Evolutionary conservation across 1,140 invertebrate species (phyloP).

Genomic region (Saxidomus purpurata): DNA sequence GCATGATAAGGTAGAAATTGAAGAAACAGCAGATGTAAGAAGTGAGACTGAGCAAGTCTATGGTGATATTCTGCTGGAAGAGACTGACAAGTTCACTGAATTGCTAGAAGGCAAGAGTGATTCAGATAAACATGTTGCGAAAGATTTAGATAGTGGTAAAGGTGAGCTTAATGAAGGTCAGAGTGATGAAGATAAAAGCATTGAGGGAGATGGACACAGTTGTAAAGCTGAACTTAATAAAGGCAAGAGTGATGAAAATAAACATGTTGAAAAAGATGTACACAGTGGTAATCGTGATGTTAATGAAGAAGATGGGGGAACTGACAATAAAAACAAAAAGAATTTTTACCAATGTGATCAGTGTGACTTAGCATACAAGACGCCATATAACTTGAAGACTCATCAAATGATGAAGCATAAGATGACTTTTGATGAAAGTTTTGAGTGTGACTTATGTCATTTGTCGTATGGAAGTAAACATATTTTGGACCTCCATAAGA

Average conservation of each 20-base stretch:
- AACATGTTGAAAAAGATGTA: background rate
- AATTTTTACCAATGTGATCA: background rate
- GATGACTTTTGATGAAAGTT: constrained; percentile 2
- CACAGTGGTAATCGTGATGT: background rate
- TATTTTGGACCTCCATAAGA: constrained; percentile 14
- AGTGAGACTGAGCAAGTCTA: background rate
- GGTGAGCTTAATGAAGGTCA: background rate
- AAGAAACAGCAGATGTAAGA: background rate
- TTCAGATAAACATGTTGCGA: background rate
- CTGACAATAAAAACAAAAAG: background rate
- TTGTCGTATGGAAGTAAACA: background rate
- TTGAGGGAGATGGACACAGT: background rate
- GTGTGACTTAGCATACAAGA: constrained; percentile 18
- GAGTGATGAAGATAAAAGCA: background rate
- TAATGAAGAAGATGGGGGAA: background rate
- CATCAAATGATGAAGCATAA: constrained; percentile 1
- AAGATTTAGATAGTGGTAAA: background rate
- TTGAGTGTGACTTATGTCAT: constrained; percentile 1
- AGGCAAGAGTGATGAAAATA: background rate
- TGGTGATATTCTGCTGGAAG: background rate
- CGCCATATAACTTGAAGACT: background rate
- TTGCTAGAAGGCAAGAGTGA: background rate
- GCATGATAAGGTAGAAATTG: background rate
- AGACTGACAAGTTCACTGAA: background rate
- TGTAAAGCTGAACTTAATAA: background rate